Percentiles rank a stretch among this genome's conserved stretches.
These are phyloP conservation scores for Heliconius sara DNA, from an alignment of 2,888 invertebrate species.

Conservation along the genomic window DNA sequence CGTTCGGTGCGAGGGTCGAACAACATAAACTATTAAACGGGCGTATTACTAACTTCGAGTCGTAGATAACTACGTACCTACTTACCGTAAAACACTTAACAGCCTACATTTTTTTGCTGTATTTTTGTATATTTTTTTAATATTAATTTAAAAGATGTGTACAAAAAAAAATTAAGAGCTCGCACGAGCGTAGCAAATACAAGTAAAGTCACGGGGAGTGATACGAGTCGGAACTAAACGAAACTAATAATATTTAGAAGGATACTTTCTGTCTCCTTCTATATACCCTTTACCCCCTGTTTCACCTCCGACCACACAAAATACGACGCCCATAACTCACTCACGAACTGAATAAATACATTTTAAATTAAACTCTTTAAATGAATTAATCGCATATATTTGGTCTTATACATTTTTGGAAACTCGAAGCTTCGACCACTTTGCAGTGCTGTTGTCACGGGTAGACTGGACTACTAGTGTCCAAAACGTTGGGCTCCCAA, in stretches of 20 bases:
- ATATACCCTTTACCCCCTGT: not conserved
- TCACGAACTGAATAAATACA: constrained; percentile 54
- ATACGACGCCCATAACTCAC: too few species aligned
- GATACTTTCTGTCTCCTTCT: not conserved
- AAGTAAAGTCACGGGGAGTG: constrained; percentile 26
- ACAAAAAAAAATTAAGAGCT: constrained; percentile 37
- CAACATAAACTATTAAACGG: not conserved
- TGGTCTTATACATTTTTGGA: too few species aligned
- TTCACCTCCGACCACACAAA: not conserved
- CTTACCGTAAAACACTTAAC: constrained; percentile 50
- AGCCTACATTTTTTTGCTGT: constrained; percentile 51
- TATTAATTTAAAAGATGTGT: constrained; percentile 44
- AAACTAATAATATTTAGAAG: not conserved
- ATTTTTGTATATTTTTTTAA: constrained; percentile 47
- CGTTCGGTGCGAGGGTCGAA: constrained; percentile 34
- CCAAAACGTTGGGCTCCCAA: too few species aligned
- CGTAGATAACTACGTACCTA: constrained; percentile 49
- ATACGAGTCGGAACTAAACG: constrained; percentile 4
- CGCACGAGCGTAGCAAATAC: constrained; percentile 31
- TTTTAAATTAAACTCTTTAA: too few species aligned
- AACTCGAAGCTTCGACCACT: too few species aligned
- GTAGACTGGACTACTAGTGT: too few species aligned
- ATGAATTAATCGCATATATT: too few species aligned
- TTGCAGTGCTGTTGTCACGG: too few species aligned
- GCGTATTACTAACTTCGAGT: constrained; percentile 25